Percentiles rank a stretch among this genome's conserved stretches.
Evolutionary conservation across 2,797 vertebrate genomes (phyloP).

Genomic region (Myripristis murdjan): DNA sequence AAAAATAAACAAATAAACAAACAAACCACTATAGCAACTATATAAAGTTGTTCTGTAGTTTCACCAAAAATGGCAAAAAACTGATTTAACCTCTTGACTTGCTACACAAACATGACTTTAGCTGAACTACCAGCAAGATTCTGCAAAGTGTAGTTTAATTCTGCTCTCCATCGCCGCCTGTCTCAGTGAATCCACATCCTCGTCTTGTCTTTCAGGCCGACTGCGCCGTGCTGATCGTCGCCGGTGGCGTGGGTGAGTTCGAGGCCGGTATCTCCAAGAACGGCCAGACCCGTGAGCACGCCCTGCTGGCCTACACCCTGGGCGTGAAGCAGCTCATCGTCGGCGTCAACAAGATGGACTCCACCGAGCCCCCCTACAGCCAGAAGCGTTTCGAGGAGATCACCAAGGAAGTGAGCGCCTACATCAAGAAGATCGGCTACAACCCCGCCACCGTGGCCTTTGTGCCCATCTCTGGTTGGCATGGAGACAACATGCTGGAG

Average conservation of each 20-base stretch:
- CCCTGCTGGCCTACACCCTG: conserved; percentile 86
- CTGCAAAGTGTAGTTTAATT: too few relatives aligned
- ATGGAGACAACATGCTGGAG: conserved; percentile 91
- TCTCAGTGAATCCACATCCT: neutral
- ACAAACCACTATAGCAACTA: too few relatives aligned
- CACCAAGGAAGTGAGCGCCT: conserved; percentile 87
- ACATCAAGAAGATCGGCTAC: conserved; percentile 91
- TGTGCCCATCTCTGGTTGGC: conserved; percentile 88
- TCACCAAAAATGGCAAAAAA: too few relatives aligned
- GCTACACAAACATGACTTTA: too few relatives aligned
- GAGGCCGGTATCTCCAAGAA: conserved; percentile 90
- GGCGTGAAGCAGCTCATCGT: conserved; percentile 88
- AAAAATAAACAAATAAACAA: too few relatives aligned
- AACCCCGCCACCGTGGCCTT: conserved; percentile 86
- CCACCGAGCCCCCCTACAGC: conserved; percentile 88
- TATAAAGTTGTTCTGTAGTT: too few relatives aligned
- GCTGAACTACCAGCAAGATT: too few relatives aligned
- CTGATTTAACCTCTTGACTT: too few relatives aligned
- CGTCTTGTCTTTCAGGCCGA: conserved; percentile 78
- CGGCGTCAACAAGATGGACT: conserved; percentile 90
- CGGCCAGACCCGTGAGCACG: conserved; percentile 89
- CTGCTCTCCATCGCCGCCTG: neutral
- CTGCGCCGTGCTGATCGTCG: conserved; percentile 88
- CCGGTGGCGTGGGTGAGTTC: conserved; percentile 87
- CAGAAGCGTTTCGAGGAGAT: conserved; percentile 87